phyloP scores from a whole-genome alignment of 2,113 vertebrate genomes.

The Anser brachyrhynchus region DNA sequence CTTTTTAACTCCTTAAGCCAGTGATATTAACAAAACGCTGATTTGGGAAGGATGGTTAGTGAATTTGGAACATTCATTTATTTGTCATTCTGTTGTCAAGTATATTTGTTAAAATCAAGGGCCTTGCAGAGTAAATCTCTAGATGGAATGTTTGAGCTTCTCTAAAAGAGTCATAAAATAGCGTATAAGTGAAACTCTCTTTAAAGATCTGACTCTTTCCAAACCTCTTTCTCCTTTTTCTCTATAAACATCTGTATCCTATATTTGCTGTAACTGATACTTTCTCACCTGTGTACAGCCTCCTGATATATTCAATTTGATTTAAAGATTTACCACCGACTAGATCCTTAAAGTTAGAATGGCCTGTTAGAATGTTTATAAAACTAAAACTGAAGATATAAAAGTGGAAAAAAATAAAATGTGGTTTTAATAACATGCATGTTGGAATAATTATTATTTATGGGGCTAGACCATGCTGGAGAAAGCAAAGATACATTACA shows the following conservation, averaged over 20 bases:
- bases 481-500: not conserved
- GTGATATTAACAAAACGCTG: not conserved
- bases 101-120: not conserved
- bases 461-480: not conserved
- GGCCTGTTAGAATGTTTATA: conserved; percentile 42
- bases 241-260: conserved; percentile 29
- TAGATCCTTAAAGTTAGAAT: conserved; percentile 31
- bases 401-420: conserved; percentile 22
- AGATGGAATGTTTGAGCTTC: not conserved
- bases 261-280: conserved; percentile 49
- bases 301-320: conserved; percentile 42
- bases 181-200: not conserved
- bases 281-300: conserved; percentile 22
- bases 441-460: conserved; percentile 21
- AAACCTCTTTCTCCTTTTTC: not conserved
- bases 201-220: not conserved
- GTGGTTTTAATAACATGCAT: not conserved
- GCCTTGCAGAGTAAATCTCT: not conserved
- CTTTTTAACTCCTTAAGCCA: not conserved
- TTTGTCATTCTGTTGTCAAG: not conserved
- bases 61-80: not conserved
- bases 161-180: not conserved
- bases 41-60: not conserved
- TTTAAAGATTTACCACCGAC: conserved; percentile 32
- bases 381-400: conserved; percentile 39